Evolutionary conservation across 2,113 vertebrate genomes (phyloP), one percentile per base, ranked within the genome.

Genomic region (Python bivittatus): DNA sequence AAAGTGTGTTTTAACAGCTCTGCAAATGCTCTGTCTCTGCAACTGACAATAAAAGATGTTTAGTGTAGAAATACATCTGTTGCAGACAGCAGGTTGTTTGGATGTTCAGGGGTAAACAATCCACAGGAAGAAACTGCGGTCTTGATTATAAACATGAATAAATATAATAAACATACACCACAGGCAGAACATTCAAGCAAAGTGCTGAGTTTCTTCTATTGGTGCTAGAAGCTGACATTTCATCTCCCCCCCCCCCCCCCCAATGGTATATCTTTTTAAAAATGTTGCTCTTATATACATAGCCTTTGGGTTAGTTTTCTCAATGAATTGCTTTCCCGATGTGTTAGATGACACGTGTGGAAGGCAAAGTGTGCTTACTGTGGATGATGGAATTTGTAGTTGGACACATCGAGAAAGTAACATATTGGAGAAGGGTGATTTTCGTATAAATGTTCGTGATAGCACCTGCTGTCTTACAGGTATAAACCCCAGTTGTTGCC

Each of bases 11-110:
- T 91, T 48, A 85, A 84, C 48, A 42, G 53, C 25, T 13, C n/a
- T 58, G 27, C 22, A 25, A 44, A 58, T 58, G 72, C 12, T 25
- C 8, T 92, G 23, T 56, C 5, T 53, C 44, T 52, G 60, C 86
- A 10, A 57, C 15, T 44, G 79, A 92, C 5, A 12, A 54, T 88
- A 88, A 95, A 95, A 92, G 58, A 56, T 92, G 83, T 94, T 94
- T 91, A 8, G 48, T 58, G 1, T 72, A 3, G 56, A 8, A 23
- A 38, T 86, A 53, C 6, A 72, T 23, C 84, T 90, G 83, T 38
- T 92, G 53, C 42, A 93, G 93, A 58, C 20, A 88, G 44, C 93
- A 79, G 25, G 53, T 61, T 89, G 88, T 72, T 58, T 22, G 44
- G 79, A 68, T 38, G 52, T 88, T 88, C 92, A 79, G 33, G 88